Percentiles rank a stretch among this genome's conserved stretches.
Evolutionary conservation across 1,140 invertebrate species (phyloP).

Genomic region (Halesus radiatus): DNA sequence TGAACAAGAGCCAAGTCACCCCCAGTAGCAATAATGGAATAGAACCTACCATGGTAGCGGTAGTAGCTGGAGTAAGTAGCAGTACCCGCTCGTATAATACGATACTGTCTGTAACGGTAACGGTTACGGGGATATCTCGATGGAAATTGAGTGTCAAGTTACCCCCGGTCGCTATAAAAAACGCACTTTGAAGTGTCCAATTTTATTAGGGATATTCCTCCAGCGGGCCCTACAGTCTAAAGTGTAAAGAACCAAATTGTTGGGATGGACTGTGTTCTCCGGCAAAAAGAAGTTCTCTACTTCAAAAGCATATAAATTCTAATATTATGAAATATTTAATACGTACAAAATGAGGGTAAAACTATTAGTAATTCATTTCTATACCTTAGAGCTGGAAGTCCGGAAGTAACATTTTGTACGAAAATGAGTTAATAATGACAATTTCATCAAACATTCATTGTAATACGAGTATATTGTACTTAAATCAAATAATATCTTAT

Average conservation of each 20-base stretch:
- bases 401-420: no score
- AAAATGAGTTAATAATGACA: no score
- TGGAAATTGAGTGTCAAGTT: conserved; percentile 58
- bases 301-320: not conserved
- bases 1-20: conserved; percentile 5
- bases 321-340: no score
- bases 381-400: no score
- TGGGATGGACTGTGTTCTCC: conserved; percentile 20
- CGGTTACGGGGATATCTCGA: conserved; percentile 55
- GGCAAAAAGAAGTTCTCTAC: conserved; percentile 16
- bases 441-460: no score
- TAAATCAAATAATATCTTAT: no score
- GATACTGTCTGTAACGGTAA: conserved; percentile 57
- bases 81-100: conserved; percentile 55
- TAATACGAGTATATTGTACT: no score
- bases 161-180: conserved; percentile 56
- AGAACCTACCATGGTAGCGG: not conserved
- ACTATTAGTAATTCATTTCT: no score
- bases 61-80: no score
- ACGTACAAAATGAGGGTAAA: no score
- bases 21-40: not conserved
- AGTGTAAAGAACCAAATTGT: conserved; percentile 53
- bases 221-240: conserved; percentile 36
- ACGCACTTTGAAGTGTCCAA: conserved; percentile 58
- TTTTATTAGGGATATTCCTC: conserved; percentile 57